Conservation (phyloP, 1,140 invertebrate genomes). For the Aradophagus sp. region DNA sequence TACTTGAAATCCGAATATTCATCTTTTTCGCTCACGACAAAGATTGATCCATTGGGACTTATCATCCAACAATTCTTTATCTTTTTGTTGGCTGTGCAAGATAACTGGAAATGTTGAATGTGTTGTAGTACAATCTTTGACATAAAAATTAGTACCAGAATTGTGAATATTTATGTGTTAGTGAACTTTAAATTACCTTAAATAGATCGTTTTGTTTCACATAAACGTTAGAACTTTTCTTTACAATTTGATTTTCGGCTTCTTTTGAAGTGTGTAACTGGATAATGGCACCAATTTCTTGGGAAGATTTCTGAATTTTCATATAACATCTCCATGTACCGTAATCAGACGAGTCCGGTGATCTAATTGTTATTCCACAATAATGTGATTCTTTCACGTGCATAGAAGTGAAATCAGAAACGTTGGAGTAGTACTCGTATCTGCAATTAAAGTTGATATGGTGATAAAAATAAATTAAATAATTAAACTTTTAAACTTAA, state of each 20-base stretch:
- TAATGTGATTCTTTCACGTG: background rate
- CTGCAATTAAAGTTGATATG: constrained; percentile 1
- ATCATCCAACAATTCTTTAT: constrained; percentile 34
- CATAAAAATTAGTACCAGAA: no score
- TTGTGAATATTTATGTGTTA: background rate
- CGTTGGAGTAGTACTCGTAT: constrained; percentile 22
- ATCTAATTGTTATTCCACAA: constrained; percentile 31
- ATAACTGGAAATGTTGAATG: constrained; percentile 19
- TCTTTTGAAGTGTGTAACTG: constrained; percentile 3
- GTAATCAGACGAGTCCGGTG: constrained; percentile 14
- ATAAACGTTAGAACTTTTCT: constrained; percentile 4
- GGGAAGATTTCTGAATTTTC: background rate
- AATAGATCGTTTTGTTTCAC: constrained; percentile 4
- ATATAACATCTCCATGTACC: constrained; percentile 29
- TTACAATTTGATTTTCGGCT: background rate
- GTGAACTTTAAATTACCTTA: constrained; percentile 6
- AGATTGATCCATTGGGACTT: constrained; percentile 30
- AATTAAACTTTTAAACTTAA: no score
- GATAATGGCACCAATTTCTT: constrained; percentile 12
- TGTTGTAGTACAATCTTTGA: background rate
- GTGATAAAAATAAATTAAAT: no score
- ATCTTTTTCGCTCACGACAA: constrained; percentile 10
- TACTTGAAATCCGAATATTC: constrained; percentile 17
- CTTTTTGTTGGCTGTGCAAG: constrained; percentile 11
- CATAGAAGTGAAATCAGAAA: background rate